phyloP scores from a whole-genome alignment of 2,888 invertebrate species.

The Himalopsyche japonica region DNA sequence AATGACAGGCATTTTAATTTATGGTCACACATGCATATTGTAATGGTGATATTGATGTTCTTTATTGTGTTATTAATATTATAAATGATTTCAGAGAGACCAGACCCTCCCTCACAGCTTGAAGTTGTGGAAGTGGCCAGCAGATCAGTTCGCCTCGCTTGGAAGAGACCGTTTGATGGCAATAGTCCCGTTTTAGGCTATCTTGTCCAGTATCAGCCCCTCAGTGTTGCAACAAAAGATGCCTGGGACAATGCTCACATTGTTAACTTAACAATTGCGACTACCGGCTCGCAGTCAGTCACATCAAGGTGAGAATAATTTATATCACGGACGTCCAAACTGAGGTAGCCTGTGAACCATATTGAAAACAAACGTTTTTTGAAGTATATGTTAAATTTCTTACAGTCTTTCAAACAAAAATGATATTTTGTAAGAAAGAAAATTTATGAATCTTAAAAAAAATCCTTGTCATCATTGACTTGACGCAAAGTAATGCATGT shows the following conservation, averaged over 20 bases:
- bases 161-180: constrained; percentile 77
- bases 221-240: constrained; percentile 59
- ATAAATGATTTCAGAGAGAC: constrained; percentile 62
- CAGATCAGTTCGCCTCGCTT: constrained; percentile 63
- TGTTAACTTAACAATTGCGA: constrained; percentile 60
- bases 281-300: constrained; percentile 36
- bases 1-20: too few species aligned
- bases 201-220: constrained; percentile 70
- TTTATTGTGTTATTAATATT: not conserved
- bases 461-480: too few species aligned
- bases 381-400: too few species aligned
- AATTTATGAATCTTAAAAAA: too few species aligned
- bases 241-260: constrained; percentile 63
- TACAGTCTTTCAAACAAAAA: too few species aligned
- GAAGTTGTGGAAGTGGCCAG: constrained; percentile 69
- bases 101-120: constrained; percentile 71
- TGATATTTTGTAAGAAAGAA: too few species aligned
- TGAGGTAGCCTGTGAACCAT: too few species aligned
- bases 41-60: not conserved
- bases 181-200: constrained; percentile 80
- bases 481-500: too few species aligned
- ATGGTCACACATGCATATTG: too few species aligned
- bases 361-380: too few species aligned
- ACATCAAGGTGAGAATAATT: not conserved
- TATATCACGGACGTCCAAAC: too few species aligned